Evolutionary conservation across 2,113 vertebrate species (phyloP), one percentile per base, ranked within the genome.

Genomic region (Indicator maculatus): DNA sequence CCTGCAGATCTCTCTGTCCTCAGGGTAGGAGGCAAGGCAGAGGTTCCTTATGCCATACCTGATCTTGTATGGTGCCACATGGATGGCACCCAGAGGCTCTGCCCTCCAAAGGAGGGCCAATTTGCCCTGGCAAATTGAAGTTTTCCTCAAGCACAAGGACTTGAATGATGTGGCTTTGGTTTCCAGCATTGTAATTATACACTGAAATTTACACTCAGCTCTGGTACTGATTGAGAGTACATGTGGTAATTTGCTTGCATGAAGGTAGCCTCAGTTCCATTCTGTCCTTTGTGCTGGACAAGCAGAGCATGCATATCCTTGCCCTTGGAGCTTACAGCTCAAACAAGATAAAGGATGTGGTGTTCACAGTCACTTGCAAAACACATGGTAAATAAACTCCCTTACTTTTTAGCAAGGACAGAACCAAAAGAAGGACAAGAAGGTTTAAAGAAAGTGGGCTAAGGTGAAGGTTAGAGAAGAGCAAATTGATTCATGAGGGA

Each of bases 21-120:
- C 16, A 18, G 30, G 16, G 7, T 31, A 31, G 20, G 36, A 16
- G 41, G 33, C 38, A 65, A 77, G 36, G 21, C 19, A 85, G 44
- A 64, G 26, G 16, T 11, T 73, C 30, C 36, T 76, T 28, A n/a
- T 61, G 17, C 13, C 1, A 0, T 26, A 33, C 9, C 4, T 50
- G 5, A 5, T 50, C 15, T 24, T 1, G 1, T 30, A 70, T 28
- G 12, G n/a, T 82, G 23, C 12, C 36, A 24, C 1, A 5, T 10
- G 20, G 21, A 44, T 65, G 30, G 8, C 30, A 69, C 18, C 6
- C 16, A 52, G 47, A 61, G 17, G 15, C 0, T 0, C 5, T 50
- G 20, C 77, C 19, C 11, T 85, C 58, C 7, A 5, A 60, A 89
- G 17, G 12, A 87, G 9, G 2, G 72, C 44, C n/a, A n/a, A n/a